These are phyloP conservation scores for Mesorhabditis spiculigera DNA, from an alignment of 2,888 invertebrate genomes.

Conservation along the genomic window DNA sequence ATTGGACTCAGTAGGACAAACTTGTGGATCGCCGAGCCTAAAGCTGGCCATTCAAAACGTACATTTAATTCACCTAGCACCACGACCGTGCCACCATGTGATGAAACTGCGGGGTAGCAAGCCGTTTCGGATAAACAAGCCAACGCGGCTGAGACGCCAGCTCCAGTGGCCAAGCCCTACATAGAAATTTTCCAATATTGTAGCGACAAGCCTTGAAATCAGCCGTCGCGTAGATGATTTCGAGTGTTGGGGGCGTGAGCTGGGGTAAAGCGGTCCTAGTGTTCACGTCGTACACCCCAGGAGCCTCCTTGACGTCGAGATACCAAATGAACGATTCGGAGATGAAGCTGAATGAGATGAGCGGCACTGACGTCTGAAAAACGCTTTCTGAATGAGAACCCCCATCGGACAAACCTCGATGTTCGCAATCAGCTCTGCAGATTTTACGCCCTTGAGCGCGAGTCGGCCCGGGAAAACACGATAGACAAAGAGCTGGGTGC, in stretches of 20 bases:
- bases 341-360: neutral
- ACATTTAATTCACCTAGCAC: constrained; percentile 13
- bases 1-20: neutral
- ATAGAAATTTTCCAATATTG: neutral
- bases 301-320: neutral
- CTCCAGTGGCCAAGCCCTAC: constrained; percentile 85
- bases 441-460: neutral
- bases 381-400: neutral
- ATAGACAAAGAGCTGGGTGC: neutral
- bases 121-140: constrained; percentile 59
- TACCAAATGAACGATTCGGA: neutral
- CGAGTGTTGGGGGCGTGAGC: constrained; percentile 42
- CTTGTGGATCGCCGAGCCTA: neutral
- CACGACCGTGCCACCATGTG: constrained; percentile 11
- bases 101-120: constrained; percentile 35
- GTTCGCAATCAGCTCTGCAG: neutral
- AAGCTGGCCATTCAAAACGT: neutral
- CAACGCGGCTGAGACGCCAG: constrained; percentile 80
- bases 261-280: neutral
- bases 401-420: neutral
- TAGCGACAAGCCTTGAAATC: constrained; percentile 60
- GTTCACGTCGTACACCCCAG: constrained; percentile 3
- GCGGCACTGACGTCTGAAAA: neutral
- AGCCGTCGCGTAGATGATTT: constrained; percentile 61
- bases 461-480: neutral